A percentile compares a stretch with the other conserved stretches of the same genome.
These are phyloP conservation scores for Frieseomelitta varia DNA, from an alignment of 1,140 invertebrate genomes.

Conservation along the genomic window DNA sequence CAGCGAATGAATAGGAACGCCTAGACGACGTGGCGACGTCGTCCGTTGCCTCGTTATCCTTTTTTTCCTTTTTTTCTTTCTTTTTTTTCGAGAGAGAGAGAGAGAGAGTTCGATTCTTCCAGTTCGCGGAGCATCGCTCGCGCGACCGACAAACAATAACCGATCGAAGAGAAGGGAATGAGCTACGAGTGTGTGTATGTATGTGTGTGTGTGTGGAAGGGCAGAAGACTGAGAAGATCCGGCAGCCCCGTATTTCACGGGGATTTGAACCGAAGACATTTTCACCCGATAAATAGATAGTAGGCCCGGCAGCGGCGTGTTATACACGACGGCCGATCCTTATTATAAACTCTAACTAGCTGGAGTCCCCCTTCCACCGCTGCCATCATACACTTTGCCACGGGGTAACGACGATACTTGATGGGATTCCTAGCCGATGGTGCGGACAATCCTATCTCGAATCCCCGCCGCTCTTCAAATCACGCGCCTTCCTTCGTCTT, in stretches of 20 bases:
- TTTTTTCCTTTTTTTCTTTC: slow-evolving; percentile 40
- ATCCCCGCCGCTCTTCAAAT: slow-evolving; percentile 75
- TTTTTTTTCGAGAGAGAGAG: not conserved
- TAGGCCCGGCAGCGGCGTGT: slow-evolving; percentile 77
- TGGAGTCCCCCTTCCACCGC: slow-evolving; percentile 52
- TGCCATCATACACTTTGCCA: slow-evolving; percentile 58
- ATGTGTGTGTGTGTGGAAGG: too few species aligned
- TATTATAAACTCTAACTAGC: slow-evolving; percentile 83
- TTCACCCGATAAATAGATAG: slow-evolving; percentile 83
- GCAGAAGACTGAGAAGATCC: not conserved
- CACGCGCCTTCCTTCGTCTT: slow-evolving; percentile 75
- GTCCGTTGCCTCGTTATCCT: slow-evolving; percentile 47
- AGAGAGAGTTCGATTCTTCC: slow-evolving; percentile 71
- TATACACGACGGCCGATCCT: slow-evolving; percentile 80
- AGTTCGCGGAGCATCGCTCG: slow-evolving; percentile 58
- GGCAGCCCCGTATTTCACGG: slow-evolving; percentile 77
- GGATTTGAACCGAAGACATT: slow-evolving; percentile 82
- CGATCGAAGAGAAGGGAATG: slow-evolving; percentile 57
- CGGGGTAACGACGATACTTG: slow-evolving; percentile 80
- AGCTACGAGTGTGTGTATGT: slow-evolving; percentile 14
- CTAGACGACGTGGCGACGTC: not conserved
- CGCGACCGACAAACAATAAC: slow-evolving; percentile 69
- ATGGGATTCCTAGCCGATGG: slow-evolving; percentile 83
- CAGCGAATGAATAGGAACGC: slow-evolving; percentile 4
- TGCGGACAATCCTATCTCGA: slow-evolving; percentile 82